Conservation (phyloP, 2,888 invertebrate species). For the Minunthozetes semirufus region DNA sequence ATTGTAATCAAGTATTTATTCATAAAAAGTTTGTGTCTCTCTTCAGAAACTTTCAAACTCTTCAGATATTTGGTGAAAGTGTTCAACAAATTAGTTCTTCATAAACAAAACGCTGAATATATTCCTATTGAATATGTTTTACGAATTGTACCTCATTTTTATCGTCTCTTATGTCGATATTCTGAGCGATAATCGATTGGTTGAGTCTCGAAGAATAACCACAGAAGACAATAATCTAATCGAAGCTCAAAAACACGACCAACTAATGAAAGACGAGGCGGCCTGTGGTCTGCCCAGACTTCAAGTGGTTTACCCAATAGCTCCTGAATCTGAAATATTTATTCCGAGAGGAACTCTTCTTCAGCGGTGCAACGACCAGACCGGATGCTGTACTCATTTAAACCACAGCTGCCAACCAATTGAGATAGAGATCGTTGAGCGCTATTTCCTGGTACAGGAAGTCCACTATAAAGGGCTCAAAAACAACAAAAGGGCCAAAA, state of each 20-base stretch:
- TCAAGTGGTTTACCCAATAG: conserved; percentile 61
- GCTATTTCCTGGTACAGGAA: conserved; percentile 40
- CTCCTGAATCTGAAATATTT: conserved; percentile 65
- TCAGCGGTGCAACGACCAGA: conserved; percentile 76
- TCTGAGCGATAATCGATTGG: not conserved
- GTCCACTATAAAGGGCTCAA: not conserved
- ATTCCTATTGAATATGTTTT: not conserved
- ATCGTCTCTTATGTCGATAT: not conserved
- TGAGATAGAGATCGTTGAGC: conserved; percentile 39
- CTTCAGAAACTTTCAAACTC: too few species aligned
- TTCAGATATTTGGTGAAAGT: too few species aligned
- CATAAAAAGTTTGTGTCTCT: too few species aligned
- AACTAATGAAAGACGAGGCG: conserved; percentile 53
- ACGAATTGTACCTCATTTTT: not conserved
- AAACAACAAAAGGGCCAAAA: not conserved
- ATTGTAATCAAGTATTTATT: too few species aligned
- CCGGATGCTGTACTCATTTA: conserved; percentile 73
- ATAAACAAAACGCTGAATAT: too few species aligned
- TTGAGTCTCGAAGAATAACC: not conserved
- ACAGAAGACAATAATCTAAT: conserved; percentile 14
- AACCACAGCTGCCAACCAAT: conserved; percentile 65
- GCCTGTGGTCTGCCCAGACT: conserved; percentile 65
- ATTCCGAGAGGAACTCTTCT: conserved; percentile 76
- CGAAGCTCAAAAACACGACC: conserved; percentile 48
- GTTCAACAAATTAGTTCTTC: too few species aligned